Base-by-base conservation (phyloP, 64 coral and sea anemone genomes). In the Porites australiensis region DNA sequence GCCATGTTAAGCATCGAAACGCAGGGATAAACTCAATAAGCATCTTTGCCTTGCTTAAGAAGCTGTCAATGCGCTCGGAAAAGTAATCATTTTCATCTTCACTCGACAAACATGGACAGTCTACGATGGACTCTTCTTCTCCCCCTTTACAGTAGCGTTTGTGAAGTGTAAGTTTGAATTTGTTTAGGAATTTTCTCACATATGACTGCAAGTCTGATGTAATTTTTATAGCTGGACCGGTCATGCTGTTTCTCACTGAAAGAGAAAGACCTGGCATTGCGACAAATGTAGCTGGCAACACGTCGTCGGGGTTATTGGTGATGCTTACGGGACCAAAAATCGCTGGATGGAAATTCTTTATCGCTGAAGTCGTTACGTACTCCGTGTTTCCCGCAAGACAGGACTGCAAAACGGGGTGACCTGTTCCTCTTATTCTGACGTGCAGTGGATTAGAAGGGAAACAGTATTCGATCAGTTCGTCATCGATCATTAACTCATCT, bases 1-100 rank as follows among this genome's bases (percentile, higher is more conserved):
- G 89, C 89, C 89, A 90, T 58, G 62, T 73, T 11, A 51, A 47
- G 58, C 49, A 80, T 53, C 37, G 50, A 9, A 90, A 90, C 14
- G 89, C 78, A 44, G 89, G 89, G 27, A 90, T 77, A 5, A 90
- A 12, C 54, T 90, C 89, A 82, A 90, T 37, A 37, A 37, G 27
- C 27, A 37, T 37, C 27, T 37, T 37, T 37, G 27, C 27, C 27
- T 37, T 37, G 27, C 27, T 37, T 37, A 37, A 37, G 27, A 37
- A 37, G 27, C 27, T 57, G 0, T 75, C 88, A 13, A 49, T 3
- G 78, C 74, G 44, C 80, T 37, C 1, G 27, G 27, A 37, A 37
- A 37, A 37, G 27, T 37, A 37, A 37, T 37, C 27, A 37, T 37
- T 37, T 37, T 37, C 27, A 37, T 37, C 27, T 37, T 37, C 27